Conservation (phyloP, 1,140 invertebrate species). For the Drosophila tropicalis region DNA sequence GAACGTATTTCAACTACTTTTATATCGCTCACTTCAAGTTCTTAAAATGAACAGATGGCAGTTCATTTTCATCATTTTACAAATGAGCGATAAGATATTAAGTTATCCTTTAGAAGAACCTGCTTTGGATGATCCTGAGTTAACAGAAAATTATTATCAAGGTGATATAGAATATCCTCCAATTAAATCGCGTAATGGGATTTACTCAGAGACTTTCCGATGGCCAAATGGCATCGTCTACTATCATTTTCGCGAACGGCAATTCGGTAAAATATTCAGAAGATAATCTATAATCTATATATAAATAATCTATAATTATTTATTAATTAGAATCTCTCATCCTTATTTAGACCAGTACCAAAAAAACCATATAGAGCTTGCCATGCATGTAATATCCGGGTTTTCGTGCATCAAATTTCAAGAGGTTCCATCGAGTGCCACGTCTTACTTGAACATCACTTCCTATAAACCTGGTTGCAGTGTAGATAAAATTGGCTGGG, state of each 20-base stretch:
- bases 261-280: conserved; percentile 28
- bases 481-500: conserved; percentile 84
- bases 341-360: conserved; percentile 20
- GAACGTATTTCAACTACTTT: not conserved
- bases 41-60: not conserved
- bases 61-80: not conserved
- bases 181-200: conserved; percentile 83
- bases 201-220: conserved; percentile 84
- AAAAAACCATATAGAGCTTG: not conserved
- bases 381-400: conserved; percentile 16
- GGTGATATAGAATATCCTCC: conserved; percentile 36
- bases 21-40: not conserved
- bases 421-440: not conserved
- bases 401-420: conserved; percentile 40
- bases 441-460: conserved; percentile 28
- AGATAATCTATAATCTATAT: no score
- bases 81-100: not conserved
- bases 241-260: conserved; percentile 84
- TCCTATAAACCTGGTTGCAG: conserved; percentile 71
- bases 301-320: not conserved
- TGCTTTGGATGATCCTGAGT: conserved; percentile 34
- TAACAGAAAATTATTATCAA: conserved; percentile 22
- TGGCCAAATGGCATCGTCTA: conserved; percentile 87
- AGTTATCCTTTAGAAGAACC: not conserved
- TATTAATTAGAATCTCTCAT: not conserved